Percentiles rank a stretch among this genome's conserved stretches.
phyloP scores from a whole-genome alignment of 2,113 vertebrate genomes.

The Nibea albiflora region DNA sequence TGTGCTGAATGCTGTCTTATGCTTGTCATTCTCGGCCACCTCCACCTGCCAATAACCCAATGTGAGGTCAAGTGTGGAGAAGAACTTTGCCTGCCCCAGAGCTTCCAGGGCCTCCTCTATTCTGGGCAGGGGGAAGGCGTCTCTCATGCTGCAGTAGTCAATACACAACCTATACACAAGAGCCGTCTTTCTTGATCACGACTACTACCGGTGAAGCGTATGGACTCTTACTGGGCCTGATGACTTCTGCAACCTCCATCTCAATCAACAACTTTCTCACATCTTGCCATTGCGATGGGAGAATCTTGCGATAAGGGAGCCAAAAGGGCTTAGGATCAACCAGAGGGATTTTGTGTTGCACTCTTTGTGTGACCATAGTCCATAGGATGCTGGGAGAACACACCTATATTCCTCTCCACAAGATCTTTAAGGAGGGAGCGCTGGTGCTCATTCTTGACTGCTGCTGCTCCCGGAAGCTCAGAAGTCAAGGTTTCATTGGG shows the following conservation, averaged over 20 bases:
- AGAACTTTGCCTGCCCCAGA: slow-evolving; percentile 8
- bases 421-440: not conserved
- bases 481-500: too few relatives aligned
- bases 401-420: not conserved
- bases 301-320: slow-evolving; percentile 19
- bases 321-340: not conserved
- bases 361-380: slow-evolving; percentile 31
- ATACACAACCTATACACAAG: not conserved
- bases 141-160: slow-evolving; percentile 24
- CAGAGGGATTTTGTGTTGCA: slow-evolving; percentile 33
- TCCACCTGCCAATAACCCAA: slow-evolving; percentile 37
- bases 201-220: slow-evolving; percentile 32
- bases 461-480: too few relatives aligned
- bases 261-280: not conserved
- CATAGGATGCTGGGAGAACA: slow-evolving; percentile 6
- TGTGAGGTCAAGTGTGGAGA: not conserved
- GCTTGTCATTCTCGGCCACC: slow-evolving; percentile 7
- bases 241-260: slow-evolving; percentile 21
- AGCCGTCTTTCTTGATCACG: slow-evolving; percentile 25
- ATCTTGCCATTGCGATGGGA: slow-evolving; percentile 30
- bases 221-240: slow-evolving; percentile 7
- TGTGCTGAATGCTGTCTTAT: slow-evolving; percentile 13
- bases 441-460: slow-evolving; percentile 20
- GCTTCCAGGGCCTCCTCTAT: slow-evolving; percentile 23
- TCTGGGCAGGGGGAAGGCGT: not conserved